A percentile compares a stretch with the other conserved stretches of the same genome.
Evolutionary conservation across 2,797 vertebrate genomes (phyloP).

Genomic region (Mionectes olivaceus): DNA sequence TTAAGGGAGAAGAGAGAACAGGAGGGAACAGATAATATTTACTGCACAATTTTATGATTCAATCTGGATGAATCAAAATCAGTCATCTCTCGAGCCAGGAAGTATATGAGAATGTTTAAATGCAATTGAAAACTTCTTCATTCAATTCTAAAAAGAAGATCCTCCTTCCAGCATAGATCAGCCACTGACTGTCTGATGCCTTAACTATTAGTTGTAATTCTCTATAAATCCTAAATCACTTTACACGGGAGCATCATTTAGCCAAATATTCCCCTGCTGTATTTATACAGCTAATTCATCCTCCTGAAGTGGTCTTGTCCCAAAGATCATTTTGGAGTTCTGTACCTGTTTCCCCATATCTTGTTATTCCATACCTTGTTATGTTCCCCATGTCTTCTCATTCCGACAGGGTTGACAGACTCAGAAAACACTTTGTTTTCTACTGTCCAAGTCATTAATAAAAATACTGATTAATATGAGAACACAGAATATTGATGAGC

Average conservation of each 20-base stretch:
- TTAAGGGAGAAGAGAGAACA: not conserved
- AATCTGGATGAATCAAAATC: not conserved
- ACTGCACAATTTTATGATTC: not conserved
- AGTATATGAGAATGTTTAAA: not conserved
- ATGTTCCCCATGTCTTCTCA: not conserved
- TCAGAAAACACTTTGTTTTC: not conserved
- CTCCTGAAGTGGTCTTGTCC: not conserved
- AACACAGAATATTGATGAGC: accelerated
- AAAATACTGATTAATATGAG: not conserved
- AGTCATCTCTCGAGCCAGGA: not conserved
- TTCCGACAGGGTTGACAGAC: not conserved
- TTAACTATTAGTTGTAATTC: not conserved
- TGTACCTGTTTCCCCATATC: not conserved
- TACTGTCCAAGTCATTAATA: not conserved
- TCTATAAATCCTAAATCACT: not conserved
- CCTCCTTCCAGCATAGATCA: not conserved
- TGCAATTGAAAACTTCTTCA: not conserved
- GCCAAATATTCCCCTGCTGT: not conserved
- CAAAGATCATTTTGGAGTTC: not conserved
- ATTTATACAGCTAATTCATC: not conserved
- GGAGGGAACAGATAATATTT: not conserved
- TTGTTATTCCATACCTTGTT: no score
- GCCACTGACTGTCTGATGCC: not conserved
- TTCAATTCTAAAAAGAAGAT: not conserved
- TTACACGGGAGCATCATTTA: not conserved